A percentile compares a stretch with the other conserved stretches of the same genome.
phyloP scores from a whole-genome alignment of 2,797 vertebrate genomes.

The Eidolon dupreanum region DNA sequence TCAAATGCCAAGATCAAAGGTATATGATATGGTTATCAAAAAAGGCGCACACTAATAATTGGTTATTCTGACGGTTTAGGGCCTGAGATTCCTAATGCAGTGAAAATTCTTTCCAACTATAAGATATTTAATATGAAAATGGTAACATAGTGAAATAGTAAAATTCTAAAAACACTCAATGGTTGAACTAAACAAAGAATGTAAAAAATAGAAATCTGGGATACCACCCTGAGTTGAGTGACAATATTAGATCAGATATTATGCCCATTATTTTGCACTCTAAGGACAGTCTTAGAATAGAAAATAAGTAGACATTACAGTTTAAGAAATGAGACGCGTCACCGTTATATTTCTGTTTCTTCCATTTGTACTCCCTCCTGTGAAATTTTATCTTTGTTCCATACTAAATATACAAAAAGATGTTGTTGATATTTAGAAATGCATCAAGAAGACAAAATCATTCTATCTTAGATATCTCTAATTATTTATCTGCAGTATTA shows the following conservation, averaged over 20 bases:
- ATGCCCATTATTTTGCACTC: not conserved
- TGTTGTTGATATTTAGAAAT: constrained; percentile 1
- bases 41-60: constrained; percentile 1
- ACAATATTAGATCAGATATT: not conserved
- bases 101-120: constrained; percentile 2
- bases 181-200: not conserved
- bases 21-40: not conserved
- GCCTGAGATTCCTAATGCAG: not conserved
- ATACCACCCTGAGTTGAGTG: not conserved
- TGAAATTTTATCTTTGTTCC: constrained; percentile 50
- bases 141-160: not conserved
- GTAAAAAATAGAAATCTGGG: constrained; percentile 31
- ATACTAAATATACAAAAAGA: constrained; percentile 32
- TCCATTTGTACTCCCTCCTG: not conserved
- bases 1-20: constrained; percentile 33
- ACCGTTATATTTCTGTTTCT: not conserved
- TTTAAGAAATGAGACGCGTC: not conserved
- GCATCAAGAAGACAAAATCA: constrained; percentile 36
- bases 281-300: not conserved
- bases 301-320: not conserved
- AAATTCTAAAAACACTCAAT: not conserved
- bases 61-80: not conserved
- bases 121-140: constrained; percentile 20
- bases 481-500: not conserved
- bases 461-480: constrained; percentile 7